These are phyloP conservation scores for Tupaia chinensis DNA, from an alignment of 2,113 vertebrate species.

Conservation along the genomic window DNA sequence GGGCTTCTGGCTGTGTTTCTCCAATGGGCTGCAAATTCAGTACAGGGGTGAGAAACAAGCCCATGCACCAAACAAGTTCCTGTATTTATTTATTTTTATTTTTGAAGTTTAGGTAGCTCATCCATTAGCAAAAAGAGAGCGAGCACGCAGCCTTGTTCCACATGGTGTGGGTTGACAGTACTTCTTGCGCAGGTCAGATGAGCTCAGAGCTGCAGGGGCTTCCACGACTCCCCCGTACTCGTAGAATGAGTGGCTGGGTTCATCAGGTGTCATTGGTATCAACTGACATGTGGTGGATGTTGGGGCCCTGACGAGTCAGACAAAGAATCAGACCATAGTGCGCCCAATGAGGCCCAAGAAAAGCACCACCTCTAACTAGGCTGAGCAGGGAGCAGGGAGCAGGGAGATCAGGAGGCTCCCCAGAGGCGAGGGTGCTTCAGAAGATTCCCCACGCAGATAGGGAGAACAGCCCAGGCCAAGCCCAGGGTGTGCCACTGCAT, in stretches of 20 bases:
- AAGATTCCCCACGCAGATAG: neutral
- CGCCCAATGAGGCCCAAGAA: no score
- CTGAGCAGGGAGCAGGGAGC: neutral
- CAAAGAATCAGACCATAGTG: neutral
- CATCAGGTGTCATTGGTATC: neutral
- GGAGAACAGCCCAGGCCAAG: no score
- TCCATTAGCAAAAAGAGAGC: no score
- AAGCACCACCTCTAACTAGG: accelerated
- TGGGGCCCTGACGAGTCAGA: neutral
- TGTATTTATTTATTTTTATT: accelerated
- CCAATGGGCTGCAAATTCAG: neutral
- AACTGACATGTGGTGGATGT: neutral
- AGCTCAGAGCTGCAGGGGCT: neutral
- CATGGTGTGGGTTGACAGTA: accelerated
- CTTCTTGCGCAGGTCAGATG: neutral
- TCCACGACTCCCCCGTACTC: accelerated
- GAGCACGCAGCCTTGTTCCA: no score
- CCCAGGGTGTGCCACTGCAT: neutral
- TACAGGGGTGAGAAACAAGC: slow-evolving; percentile 8
- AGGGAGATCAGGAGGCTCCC: neutral
- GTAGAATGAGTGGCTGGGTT: neutral
- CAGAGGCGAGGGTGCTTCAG: neutral
- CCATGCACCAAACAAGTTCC: neutral
- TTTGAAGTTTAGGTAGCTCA: neutral
- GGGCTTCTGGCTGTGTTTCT: neutral